Conservation (phyloP, 2,113 vertebrate species). For the Prionailurus bengalensis region DNA sequence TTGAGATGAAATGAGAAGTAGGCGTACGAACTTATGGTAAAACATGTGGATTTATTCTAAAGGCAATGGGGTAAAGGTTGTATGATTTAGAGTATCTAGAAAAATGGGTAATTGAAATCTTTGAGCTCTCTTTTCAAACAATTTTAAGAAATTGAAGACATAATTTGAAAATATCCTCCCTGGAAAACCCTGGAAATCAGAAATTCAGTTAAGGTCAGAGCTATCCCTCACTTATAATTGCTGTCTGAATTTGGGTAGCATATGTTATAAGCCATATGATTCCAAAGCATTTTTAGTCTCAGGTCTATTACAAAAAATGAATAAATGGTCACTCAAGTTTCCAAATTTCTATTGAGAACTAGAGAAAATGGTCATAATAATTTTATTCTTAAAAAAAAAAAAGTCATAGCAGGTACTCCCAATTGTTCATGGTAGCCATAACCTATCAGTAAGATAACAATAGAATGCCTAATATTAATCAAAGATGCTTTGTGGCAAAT, state of each 20-base stretch:
- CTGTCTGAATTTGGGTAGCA: constrained; percentile 7
- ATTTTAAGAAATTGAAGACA: not conserved
- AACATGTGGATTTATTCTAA: not conserved
- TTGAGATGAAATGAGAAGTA: not conserved
- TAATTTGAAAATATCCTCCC: constrained; percentile 36
- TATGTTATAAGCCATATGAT: constrained; percentile 11
- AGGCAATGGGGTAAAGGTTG: not conserved
- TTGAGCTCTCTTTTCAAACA: not conserved
- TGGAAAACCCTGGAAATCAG: not conserved
- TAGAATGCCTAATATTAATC: constrained; percentile 24
- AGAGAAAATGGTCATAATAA: not conserved
- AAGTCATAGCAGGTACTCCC: not conserved
- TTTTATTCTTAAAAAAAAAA: not conserved
- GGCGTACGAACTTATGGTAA: not conserved
- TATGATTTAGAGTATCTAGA: not conserved
- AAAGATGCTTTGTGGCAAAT: not conserved
- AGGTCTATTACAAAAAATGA: not conserved
- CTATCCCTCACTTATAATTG: not conserved
- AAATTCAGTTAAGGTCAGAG: not conserved
- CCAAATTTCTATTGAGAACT: not conserved
- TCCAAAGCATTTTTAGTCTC: not conserved
- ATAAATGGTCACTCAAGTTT: not conserved
- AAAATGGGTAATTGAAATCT: not conserved
- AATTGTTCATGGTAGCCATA: not conserved
- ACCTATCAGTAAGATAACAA: constrained; percentile 39